Base-by-base conservation (phyloP, 2,888 invertebrate genomes). In the Anodontia alba region DNA sequence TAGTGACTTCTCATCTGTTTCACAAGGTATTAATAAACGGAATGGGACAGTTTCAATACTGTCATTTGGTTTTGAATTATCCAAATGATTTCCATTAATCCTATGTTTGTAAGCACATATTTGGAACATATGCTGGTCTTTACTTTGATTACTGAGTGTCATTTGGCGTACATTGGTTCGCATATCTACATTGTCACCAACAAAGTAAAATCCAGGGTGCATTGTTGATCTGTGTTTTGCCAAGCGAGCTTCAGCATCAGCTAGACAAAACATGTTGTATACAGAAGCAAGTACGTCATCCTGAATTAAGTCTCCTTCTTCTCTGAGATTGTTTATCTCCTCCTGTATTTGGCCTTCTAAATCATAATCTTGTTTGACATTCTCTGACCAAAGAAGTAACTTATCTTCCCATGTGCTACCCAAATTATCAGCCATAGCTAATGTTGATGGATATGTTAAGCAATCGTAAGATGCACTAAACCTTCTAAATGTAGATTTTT, bases 121-220 rank as follows among this genome's bases (percentile, higher is more conserved):
- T 33, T 81, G 78, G 31, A 62, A 81, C 81, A 81, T 81, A 33
- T 81, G 78, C 26, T 81, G 81, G 26, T 78, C 81, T 38, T 78
- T 81, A 23, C 73, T 75, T 68, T 81, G 80, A 23, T 73, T 78
- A 8, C 20, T 42, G 20, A 74, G 12, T 8, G 80, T 75, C 83
- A 83, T 80, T 31, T 80, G 71, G 12, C 83, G 43, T 0, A 83
- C 83, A 33, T 67, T 68, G n/a, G 80, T 84, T 23, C 49, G 33
- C 73, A 84, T 73, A 31, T 84, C 81, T 3, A 81, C 84, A 79
- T 84, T 84, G 68, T 81, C 81, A 3, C 84, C 84, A 29, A 84
- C 79, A 79, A 84, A 84, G 31, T 84, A 84, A 31, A 66, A 84
- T 12, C 81, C 84, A 20, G 57, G 66, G 31, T 77, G 77, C 77